Evolutionary conservation across 2,888 invertebrate genomes (phyloP), one percentile per base, ranked within the genome.

Genomic region (Margaritifera margaritifera): DNA sequence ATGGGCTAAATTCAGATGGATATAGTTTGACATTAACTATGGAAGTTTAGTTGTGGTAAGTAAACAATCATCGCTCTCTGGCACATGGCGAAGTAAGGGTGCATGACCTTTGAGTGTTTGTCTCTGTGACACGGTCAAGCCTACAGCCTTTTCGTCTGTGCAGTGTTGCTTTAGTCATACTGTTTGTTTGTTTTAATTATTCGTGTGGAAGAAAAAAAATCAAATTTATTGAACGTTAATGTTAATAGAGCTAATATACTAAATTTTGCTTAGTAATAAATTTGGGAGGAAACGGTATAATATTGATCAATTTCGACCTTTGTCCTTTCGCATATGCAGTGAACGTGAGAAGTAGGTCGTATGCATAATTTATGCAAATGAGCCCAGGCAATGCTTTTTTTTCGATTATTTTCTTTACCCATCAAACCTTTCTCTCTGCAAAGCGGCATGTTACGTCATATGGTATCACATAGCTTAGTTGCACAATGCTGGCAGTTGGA

Each of bases 321-420:
- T 86, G 85, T 84, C 85, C 83, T 83, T 82, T 85, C 75, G 75
- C 80, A 76, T 78, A 75, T 76, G 78, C 77, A 78, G 80, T 78
- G 70, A 66, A 71, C 66, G 68, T 71, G 69, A 71, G 78, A 80
- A 80, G 66, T 86, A 75, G 85, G 86, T 86, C 82, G 80, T 50
- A 62, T 79, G 86, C 81, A 86, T 87, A 85, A 73, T 83, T 87
- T 87, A 87, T 87, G 86, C 79, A 84, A 84, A 87, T 85, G 61
- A 79, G 72, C 15, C 42, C 42, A 42, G 42, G 42, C 42, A 42
- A 51, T 63, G 25, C 55, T 65, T 67, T 70, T 70, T 73, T 55
- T n/a, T 55, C 6, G 8, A 11, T 55, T 55, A 11, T 22, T 18
- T 56, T 56, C 24, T 22, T 24, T 19, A 11, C 56, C 56, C 15